phyloP scores from a whole-genome alignment of 2,888 invertebrate genomes.

The Leptopilina drosophilae region DNA sequence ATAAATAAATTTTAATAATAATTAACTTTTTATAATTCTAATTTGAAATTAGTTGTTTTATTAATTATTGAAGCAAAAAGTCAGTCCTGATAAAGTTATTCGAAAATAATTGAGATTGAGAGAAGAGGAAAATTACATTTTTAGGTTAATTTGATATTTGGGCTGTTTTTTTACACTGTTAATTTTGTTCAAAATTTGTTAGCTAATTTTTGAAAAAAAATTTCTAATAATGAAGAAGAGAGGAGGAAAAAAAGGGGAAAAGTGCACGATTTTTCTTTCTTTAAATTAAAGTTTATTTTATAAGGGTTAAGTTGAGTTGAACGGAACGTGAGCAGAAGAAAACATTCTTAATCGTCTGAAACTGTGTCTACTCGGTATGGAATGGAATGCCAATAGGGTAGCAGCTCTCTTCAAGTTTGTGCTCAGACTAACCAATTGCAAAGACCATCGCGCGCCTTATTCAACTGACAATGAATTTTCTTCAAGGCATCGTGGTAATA shows the following conservation, averaged over 20 bases:
- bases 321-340: conserved; percentile 32
- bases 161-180: no score
- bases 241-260: not conserved
- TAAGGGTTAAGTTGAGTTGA: conserved; percentile 15
- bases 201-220: not conserved
- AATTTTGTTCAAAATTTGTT: not conserved
- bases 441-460: not conserved
- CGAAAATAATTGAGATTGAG: no score
- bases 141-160: no score
- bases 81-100: no score
- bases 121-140: no score
- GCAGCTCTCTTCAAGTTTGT: conserved; percentile 9
- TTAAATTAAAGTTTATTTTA: conserved; percentile 24
- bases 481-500: conserved; percentile 33
- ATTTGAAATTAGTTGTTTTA: no score
- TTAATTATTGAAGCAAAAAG: no score
- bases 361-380: conserved; percentile 31
- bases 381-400: conserved; percentile 29
- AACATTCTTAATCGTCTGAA: conserved; percentile 38
- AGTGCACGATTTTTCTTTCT: not conserved
- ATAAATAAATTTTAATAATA: no score
- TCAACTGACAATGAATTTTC: conserved; percentile 36
- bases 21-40: no score
- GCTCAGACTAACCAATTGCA: conserved; percentile 32
- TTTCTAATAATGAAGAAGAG: not conserved